These are phyloP conservation scores for Drosophila conformis DNA, from an alignment of 2,888 invertebrate species.

Conservation along the genomic window DNA sequence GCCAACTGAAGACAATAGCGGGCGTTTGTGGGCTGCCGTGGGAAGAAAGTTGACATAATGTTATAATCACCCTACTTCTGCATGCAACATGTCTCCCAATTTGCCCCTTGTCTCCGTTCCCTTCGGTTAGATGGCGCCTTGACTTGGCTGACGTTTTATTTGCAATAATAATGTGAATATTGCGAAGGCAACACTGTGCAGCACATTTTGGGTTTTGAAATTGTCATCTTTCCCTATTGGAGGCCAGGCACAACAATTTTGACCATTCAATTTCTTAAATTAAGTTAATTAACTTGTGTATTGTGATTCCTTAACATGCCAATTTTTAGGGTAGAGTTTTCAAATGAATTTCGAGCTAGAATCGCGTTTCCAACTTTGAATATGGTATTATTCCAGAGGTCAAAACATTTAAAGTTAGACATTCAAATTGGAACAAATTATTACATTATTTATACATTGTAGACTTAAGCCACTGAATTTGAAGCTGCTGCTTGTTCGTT, in stretches of 20 bases:
- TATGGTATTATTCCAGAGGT: too few species aligned
- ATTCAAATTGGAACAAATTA: neutral
- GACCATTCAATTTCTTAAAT: neutral
- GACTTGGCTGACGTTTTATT: constrained; percentile 53
- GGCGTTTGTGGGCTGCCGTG: constrained; percentile 61
- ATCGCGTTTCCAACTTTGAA: neutral
- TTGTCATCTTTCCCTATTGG: neutral
- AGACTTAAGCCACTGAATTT: neutral
- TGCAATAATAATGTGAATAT: constrained; percentile 71
- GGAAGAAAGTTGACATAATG: constrained; percentile 81
- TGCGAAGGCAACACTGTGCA: constrained; percentile 55
- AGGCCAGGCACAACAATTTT: neutral
- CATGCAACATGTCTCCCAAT: constrained; percentile 14
- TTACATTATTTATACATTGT: too few species aligned
- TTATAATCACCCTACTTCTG: constrained; percentile 72
- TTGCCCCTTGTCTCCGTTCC: neutral
- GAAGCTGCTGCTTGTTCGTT: neutral
- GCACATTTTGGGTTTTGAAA: constrained; percentile 14
- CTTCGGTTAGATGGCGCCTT: constrained; percentile 58
- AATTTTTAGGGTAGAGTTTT: neutral
- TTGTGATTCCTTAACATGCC: neutral
- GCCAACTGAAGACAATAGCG: constrained; percentile 39
- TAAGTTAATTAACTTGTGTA: neutral
- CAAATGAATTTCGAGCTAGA: neutral
- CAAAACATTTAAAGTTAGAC: too few species aligned